These are phyloP conservation scores for Ormyrus rosae DNA, from an alignment of 2,888 invertebrate species.

Conservation along the genomic window DNA sequence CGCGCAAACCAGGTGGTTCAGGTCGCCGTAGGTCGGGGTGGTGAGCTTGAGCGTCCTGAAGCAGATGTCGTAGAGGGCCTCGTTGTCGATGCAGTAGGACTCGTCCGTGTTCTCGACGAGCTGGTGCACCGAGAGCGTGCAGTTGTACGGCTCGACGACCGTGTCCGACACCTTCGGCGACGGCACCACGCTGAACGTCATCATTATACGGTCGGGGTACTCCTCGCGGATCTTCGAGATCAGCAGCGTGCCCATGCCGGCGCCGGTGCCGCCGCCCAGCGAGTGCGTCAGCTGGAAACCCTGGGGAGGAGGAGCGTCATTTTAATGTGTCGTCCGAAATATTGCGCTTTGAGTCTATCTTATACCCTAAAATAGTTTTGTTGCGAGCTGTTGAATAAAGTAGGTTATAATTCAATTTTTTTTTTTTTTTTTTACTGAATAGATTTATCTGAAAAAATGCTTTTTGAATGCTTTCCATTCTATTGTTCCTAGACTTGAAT, in stretches of 20 bases:
- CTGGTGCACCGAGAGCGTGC: constrained; percentile 80
- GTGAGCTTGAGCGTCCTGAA: constrained; percentile 81
- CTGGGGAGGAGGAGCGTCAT: background rate
- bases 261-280: constrained; percentile 92
- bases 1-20: constrained; percentile 81
- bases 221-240: constrained; percentile 94
- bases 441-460: too few species aligned
- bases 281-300: constrained; percentile 83
- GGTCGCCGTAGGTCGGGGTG: constrained; percentile 83
- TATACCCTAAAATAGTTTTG: too few species aligned
- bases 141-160: constrained; percentile 82
- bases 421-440: too few species aligned
- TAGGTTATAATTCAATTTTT: too few species aligned
- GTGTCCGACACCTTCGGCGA: constrained; percentile 88
- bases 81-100: constrained; percentile 82
- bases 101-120: constrained; percentile 82
- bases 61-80: constrained; percentile 82
- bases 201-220: constrained; percentile 92
- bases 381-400: too few species aligned
- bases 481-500: too few species aligned
- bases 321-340: too few species aligned
- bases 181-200: constrained; percentile 89
- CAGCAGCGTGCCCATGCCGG: constrained; percentile 91
- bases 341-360: too few species aligned
- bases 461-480: too few species aligned